Evolutionary conservation across 2,113 vertebrate genomes (phyloP), one percentile per base, ranked within the genome.

Genomic region (Rhinoderma darwinii): DNA sequence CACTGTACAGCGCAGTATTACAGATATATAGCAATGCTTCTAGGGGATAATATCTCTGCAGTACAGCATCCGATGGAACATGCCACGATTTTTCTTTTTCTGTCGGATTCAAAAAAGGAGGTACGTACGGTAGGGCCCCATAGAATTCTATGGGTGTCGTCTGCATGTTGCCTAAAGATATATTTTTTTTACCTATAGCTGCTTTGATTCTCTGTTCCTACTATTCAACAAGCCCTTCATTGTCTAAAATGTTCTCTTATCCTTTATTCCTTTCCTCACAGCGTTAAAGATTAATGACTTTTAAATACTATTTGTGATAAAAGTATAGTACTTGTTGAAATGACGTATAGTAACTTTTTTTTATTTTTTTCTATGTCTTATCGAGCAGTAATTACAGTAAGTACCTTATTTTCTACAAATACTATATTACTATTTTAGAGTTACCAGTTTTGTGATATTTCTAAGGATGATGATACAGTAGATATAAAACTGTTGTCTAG

Each of bases 321-420:
- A 47, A 25, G 7, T 39, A 41, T 72, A 5, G 68, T 25, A 37
- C 25, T 37, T 37, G 17, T 70, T 20, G 12, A 39, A 35, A 37
- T 70, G 66, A 37, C 20, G 3, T 72, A 22, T 56, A 59, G 15
- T 72, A 86, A 54, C 12, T 4, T 50, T 44, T 74, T 17, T 41
- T 37, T n/a, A 70, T 56, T 51, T 61, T 32, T 32, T 37, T 63
- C 35, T 92, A 94, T 94, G 92, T 88, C 22, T 63, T 89, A 81
- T 79, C 92, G 94, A 94, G 88, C 94, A 96, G 95, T 96, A 91
- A 96, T 96, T 92, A 96, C 95, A 90, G 95, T 96, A 94, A 96
- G 95, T 95, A 93, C 88, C 72, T 20, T 89, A 27, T 44, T 32
- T 61, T 77, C 30, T 9, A 44, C 0, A 2, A 76, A 84, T 44